Evolutionary conservation across 2,888 invertebrate genomes (phyloP).

Genomic region (Acronicta leporina): DNA sequence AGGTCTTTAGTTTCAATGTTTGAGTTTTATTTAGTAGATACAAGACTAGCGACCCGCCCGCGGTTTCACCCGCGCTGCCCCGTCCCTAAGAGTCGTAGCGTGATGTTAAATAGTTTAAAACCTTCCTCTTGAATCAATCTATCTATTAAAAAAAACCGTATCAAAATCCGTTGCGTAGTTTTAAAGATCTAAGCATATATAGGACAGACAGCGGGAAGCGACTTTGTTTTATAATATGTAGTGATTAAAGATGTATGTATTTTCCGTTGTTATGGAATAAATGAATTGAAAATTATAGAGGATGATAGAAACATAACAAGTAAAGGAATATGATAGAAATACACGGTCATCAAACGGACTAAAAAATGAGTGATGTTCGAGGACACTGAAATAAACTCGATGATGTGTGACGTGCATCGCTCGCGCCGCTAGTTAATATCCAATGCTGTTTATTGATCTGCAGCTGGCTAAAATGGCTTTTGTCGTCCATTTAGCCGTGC

Average conservation of each 20-base stretch:
- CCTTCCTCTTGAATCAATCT: too few species aligned
- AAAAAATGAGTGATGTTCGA: conserved; percentile 56
- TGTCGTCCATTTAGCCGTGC: conserved; percentile 54
- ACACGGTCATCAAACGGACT: conserved; percentile 51
- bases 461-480: conserved; percentile 64
- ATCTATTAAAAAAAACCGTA: too few species aligned
- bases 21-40: too few species aligned
- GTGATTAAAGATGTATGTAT: background rate
- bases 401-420: conserved; percentile 56
- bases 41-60: too few species aligned
- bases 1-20: too few species aligned
- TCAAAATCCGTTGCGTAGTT: too few species aligned
- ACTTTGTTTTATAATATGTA: too few species aligned
- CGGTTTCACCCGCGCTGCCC: too few species aligned
- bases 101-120: too few species aligned
- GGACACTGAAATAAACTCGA: conserved; percentile 55
- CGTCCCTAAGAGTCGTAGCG: too few species aligned
- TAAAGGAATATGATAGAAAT: conserved; percentile 15
- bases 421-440: conserved; percentile 54
- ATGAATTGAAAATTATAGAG: conserved; percentile 11
- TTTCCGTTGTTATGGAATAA: background rate
- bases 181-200: too few species aligned
- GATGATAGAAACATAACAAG: background rate
- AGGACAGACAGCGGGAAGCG: too few species aligned
- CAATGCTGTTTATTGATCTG: conserved; percentile 68